Base-by-base conservation (phyloP, 2,113 vertebrate genomes). In the Scomber scombrus region DNA sequence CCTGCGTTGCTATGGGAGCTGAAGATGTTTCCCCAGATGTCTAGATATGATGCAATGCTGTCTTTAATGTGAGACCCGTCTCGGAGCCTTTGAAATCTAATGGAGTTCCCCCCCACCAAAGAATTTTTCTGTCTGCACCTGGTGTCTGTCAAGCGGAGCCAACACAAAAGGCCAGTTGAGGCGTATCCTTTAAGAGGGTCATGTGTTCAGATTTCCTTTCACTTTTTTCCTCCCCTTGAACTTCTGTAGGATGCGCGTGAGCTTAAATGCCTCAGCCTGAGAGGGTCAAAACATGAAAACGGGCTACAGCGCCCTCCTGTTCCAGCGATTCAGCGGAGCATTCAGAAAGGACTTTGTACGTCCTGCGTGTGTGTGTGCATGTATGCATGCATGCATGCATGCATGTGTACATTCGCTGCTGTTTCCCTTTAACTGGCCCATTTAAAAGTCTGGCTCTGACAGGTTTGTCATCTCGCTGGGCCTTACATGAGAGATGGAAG, bases 141-240 rank as follows among this genome's bases (percentile, higher is more conserved):
- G 93, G 93, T 92, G 81, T 93, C 89, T 93, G 85, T 93, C 92
- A 92, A 88, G 88, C 81, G 23, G 70, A 89, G 85, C 91, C 80
- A 86, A 82, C 49, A 93, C 91, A 92, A 93, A 92, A 78, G 86
- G 74, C 78, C 87, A 91, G 90, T 88, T 80, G 84, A 93, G 84
- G 89, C 90, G 54, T 87, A 91, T 92, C 91, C 76, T 91, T 89
- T 89, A 90, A 93, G 81, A 90, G 89, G 92, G 90, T 92, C 88
- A 89, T 88, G 81, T 89, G 83, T 92, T 91, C 86, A 91, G 80
- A 88, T 90, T 93, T 91, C 88, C 91, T 93, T 93, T 93, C 88
- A 77, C 89, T 92, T 86, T 89, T 26, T 87, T 82, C 66, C 34
- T 82, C 75, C 71, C 77, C 75, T 87, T 94, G 84, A 91, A 91